Percentiles rank a stretch among this genome's conserved stretches.
These are phyloP conservation scores for Gyrodactylus bullatarudis DNA, from an alignment of 1,140 invertebrate species.

Conservation along the genomic window DNA sequence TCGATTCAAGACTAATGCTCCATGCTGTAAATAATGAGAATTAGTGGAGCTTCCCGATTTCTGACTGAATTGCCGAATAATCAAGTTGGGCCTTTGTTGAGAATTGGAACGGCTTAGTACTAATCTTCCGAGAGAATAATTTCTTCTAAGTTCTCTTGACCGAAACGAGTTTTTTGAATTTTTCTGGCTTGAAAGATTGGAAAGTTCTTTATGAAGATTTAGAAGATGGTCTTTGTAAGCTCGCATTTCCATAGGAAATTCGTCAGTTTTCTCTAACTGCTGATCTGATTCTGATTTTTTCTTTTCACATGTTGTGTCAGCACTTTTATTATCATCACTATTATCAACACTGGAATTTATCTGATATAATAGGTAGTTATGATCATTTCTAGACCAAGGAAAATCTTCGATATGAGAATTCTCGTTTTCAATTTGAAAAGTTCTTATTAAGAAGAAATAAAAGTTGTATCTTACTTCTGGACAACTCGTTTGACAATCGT, in stretches of 20 bases:
- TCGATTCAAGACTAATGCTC: background rate
- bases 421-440: background rate
- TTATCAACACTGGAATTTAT: background rate
- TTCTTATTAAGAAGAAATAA: background rate
- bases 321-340: background rate
- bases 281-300: background rate
- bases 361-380: background rate
- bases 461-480: background rate
- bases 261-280: background rate
- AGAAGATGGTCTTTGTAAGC: background rate
- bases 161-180: background rate
- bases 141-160: background rate
- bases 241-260: background rate
- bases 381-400: background rate
- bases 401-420: background rate
- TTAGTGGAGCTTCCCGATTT: background rate
- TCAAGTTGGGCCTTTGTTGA: background rate
- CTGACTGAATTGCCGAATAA: background rate
- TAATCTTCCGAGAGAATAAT: background rate
- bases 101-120: background rate
- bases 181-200: background rate
- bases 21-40: background rate
- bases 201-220: background rate
- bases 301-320: background rate
- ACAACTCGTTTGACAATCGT: background rate